Conservation (phyloP, 1,140 invertebrate genomes). For the Teleopsis dalmanni region DNA sequence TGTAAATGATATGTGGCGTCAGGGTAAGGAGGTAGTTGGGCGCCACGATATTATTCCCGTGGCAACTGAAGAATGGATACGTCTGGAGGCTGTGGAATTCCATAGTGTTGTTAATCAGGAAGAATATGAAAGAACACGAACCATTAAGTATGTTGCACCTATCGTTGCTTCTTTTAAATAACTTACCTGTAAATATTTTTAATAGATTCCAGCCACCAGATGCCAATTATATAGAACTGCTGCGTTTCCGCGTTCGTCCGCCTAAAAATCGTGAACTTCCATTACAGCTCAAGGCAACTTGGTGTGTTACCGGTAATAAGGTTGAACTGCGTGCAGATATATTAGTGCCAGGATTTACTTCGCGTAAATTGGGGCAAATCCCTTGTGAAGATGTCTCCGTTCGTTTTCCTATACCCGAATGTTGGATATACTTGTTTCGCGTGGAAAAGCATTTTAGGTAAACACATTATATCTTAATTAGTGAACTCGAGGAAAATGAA, state of each 20-base stretch:
- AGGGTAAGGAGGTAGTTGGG: conserved; percentile 98
- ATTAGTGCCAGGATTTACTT: conserved; percentile 92
- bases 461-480: no score
- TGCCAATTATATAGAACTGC: conserved; percentile 94
- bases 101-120: conserved; percentile 88
- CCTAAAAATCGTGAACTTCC: conserved; percentile 95
- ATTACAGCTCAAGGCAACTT: conserved; percentile 82
- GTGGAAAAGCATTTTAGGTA: conserved; percentile 96
- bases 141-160: conserved; percentile 65
- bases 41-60: conserved; percentile 98
- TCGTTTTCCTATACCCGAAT: conserved; percentile 95
- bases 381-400: conserved; percentile 97
- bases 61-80: conserved; percentile 98
- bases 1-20: conserved; percentile 90
- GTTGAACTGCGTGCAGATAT: conserved; percentile 91
- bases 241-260: conserved; percentile 93
- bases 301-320: conserved; percentile 78
- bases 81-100: conserved; percentile 89
- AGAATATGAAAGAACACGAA: conserved; percentile 83
- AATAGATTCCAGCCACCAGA: conserved; percentile 93
- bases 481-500: no score
- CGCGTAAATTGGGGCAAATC: conserved; percentile 87
- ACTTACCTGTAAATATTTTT: background rate
- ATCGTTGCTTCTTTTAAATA: background rate
- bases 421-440: conserved; percentile 98